Evolutionary conservation across 2,797 vertebrate species (phyloP), one percentile per base, ranked within the genome.

Genomic region (Echeneis naucrates): DNA sequence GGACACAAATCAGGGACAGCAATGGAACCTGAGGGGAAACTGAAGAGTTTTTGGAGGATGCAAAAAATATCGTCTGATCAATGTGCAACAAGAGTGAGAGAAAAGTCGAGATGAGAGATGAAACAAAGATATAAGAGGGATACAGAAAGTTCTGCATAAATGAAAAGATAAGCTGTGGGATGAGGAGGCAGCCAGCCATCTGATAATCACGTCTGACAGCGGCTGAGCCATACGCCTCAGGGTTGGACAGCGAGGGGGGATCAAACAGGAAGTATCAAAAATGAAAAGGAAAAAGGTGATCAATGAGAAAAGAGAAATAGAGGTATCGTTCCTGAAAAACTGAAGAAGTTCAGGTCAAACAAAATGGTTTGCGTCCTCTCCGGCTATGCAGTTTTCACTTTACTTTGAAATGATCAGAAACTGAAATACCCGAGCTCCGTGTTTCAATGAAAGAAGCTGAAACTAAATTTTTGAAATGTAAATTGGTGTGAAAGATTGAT

Each of bases 121-220:
- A 4, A 0, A 26, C 0, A 45, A 7, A 62, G 44, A 4, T 12
- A 4, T 4, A n/a, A 10, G 14, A 45, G 14, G 4, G 44, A 19
- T 23, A 13, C 23, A 45, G 8, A 19, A 50, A 45, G 40, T 38
- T 21, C 11, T 13, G 19, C 16, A 17, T 2, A 19, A 17, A 24
- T 16, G 4, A 14, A 35, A 24, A 26, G 2, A n/a, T 5, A 52
- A 14, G 32, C 21, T 2, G 8, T 35, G 35, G 53, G 57, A 55
- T 27, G 23, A 59, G 44, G 68, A 44, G n/a, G 53, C 68, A 82
- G 63, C 53, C 63, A 14, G 38, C 52, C 55, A 6, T 65, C 68
- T 7, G 45, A 45, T 55, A 70, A 81, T 78, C 61, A 58, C n/a
- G 78, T 77, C 82, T 65, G 68, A 72, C 82, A 72, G 68, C 71